These are phyloP conservation scores for Taenioides sp. DNA, from an alignment of 2,797 vertebrate species.

Conservation along the genomic window DNA sequence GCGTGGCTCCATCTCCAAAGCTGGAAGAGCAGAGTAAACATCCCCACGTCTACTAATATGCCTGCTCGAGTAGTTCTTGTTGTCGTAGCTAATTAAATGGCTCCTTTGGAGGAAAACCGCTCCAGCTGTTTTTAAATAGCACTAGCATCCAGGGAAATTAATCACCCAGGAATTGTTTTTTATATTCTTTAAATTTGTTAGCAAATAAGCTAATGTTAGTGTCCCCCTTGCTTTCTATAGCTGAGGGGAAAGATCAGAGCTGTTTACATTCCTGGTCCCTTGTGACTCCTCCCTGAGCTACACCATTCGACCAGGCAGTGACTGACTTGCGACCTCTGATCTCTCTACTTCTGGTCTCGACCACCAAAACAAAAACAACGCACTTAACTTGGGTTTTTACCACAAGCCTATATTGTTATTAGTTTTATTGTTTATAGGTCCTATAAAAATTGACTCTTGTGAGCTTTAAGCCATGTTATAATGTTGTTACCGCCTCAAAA, in stretches of 20 bases:
- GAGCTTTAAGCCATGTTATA: no score
- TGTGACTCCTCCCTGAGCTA: constrained; percentile 59
- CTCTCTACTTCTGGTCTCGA: constrained; percentile 38
- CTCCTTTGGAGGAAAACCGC: constrained; percentile 17
- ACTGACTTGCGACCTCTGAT: constrained; percentile 56
- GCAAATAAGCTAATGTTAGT: constrained; percentile 22
- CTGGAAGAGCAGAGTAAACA: constrained; percentile 55
- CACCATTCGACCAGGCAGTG: constrained; percentile 49
- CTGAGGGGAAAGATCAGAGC: constrained; percentile 43
- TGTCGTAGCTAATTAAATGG: constrained; percentile 21
- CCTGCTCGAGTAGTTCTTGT: constrained; percentile 27
- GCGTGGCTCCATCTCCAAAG: constrained; percentile 38
- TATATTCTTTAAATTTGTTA: constrained; percentile 9
- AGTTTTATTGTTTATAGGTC: no score
- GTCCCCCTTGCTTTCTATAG: constrained; percentile 24
- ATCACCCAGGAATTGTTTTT: constrained; percentile 11
- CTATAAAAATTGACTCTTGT: no score
- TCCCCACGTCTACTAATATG: constrained; percentile 31
- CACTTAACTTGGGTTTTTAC: background rate
- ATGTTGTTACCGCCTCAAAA: no score
- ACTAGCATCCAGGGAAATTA: constrained; percentile 1
- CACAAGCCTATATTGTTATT: background rate
- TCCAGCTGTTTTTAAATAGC: constrained; percentile 13
- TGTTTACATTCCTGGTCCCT: constrained; percentile 67
- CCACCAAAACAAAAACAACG: constrained; percentile 40